Evolutionary conservation across 2,797 vertebrate species (phyloP).

Genomic region (Paedocypris micromegethes): DNA sequence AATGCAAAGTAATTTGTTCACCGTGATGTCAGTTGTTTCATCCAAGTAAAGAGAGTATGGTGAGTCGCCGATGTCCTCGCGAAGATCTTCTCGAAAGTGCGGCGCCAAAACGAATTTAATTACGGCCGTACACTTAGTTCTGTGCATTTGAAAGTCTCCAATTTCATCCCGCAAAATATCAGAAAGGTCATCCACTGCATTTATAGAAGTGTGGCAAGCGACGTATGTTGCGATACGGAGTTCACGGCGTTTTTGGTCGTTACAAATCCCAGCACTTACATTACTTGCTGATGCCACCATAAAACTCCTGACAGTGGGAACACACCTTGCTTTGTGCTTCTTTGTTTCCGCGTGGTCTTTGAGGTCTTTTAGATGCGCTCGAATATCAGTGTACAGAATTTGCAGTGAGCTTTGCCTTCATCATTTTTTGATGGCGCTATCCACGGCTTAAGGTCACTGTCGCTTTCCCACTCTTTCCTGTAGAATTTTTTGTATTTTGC

Average conservation of each 20-base stretch:
- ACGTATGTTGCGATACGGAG: not conserved
- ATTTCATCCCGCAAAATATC: conserved; percentile 23
- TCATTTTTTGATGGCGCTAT: not conserved
- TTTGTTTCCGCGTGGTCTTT: conserved; percentile 2
- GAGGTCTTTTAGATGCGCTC: not conserved
- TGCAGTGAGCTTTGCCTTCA: conserved; percentile 2
- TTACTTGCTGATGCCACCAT: not conserved
- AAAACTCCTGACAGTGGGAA: not conserved
- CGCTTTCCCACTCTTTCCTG: conserved; percentile 3
- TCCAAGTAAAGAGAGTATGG: conserved; percentile 10
- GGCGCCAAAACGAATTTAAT: conserved; percentile 14
- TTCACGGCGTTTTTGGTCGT: not conserved
- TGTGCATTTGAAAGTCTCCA: conserved; percentile 21
- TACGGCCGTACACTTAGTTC: conserved; percentile 17
- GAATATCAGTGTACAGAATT: conserved; percentile 1
- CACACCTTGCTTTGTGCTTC: not conserved
- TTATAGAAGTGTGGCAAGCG: conserved; percentile 4
- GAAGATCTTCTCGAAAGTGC: conserved; percentile 8
- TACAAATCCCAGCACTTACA: not conserved
- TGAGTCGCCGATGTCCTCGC: conserved; percentile 13
- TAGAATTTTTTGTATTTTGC: conserved; percentile 1
- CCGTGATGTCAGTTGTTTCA: not conserved
- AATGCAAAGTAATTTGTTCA: conserved; percentile 4
- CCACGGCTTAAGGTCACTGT: not conserved
- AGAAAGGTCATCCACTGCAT: conserved; percentile 1